Conservation (phyloP, 1,140 invertebrate species). For the Panagrolaimus sp. region DNA sequence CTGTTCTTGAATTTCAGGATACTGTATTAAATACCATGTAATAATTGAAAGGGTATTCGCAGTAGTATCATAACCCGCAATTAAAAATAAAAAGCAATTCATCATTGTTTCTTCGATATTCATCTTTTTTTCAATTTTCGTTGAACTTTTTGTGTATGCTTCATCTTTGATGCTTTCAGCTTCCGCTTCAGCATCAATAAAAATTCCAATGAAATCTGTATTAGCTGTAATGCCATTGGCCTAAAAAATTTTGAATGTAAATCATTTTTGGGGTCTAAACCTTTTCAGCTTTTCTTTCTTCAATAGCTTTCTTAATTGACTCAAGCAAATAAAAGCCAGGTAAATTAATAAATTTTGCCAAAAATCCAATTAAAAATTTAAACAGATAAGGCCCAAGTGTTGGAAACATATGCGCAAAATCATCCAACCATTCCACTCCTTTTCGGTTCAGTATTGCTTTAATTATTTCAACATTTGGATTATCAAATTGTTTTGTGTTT, state of each 20-base stretch:
- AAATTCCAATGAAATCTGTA: neutral
- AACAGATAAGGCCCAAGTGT: too few species aligned
- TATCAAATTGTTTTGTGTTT: conserved; percentile 37
- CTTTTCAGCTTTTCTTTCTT: too few species aligned
- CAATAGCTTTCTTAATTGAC: neutral
- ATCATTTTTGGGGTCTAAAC: too few species aligned
- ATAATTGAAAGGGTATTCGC: conserved; percentile 15
- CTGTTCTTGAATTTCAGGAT: conserved; percentile 16
- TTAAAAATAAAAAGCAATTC: conserved; percentile 11
- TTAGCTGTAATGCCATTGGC: too few species aligned
- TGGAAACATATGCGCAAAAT: too few species aligned
- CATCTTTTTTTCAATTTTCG: neutral
- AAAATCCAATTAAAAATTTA: too few species aligned
- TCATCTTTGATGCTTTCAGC: neutral
- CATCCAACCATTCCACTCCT: too few species aligned
- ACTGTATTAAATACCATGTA: conserved; percentile 1
- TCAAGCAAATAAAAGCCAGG: conserved; percentile 28
- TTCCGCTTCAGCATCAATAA: neutral
- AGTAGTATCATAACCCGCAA: conserved; percentile 19
- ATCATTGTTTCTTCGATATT: neutral
- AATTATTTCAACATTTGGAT: conserved; percentile 8
- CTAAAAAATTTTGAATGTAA: too few species aligned
- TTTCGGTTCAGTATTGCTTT: neutral
- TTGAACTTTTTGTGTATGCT: neutral
- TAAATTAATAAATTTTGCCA: too few species aligned